Conservation (phyloP, 2,797 vertebrate species). For the Graptemys geographica region DNA sequence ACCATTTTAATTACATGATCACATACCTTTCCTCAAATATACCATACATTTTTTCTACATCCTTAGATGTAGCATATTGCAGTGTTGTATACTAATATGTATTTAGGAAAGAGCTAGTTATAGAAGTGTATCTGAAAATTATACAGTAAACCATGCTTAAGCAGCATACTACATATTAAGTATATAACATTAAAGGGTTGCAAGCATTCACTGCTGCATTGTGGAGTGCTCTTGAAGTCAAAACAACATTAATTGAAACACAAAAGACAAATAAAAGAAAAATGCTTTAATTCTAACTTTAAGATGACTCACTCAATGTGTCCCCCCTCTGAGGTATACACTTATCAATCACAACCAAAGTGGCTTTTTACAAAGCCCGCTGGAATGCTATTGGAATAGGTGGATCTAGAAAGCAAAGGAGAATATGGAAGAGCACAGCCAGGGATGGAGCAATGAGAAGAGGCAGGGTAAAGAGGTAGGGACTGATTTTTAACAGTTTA, state of each 20-base stretch:
- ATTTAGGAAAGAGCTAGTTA: not conserved
- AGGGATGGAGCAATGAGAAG: not conserved
- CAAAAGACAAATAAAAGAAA: not conserved
- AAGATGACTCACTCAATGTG: not conserved
- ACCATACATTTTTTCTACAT: not conserved
- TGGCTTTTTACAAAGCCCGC: not conserved
- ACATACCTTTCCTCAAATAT: too few relatives aligned
- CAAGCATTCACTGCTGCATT: too few relatives aligned
- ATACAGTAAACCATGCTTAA: not conserved
- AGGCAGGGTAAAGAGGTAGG: not conserved
- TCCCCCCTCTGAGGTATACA: not conserved
- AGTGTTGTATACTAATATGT: not conserved
- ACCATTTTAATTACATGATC: too few relatives aligned
- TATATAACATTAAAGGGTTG: not conserved
- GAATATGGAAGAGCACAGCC: not conserved
- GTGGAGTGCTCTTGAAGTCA: too few relatives aligned
- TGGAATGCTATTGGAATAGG: not conserved
- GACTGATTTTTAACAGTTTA: not conserved
- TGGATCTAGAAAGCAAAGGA: not conserved
- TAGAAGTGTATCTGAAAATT: not conserved
- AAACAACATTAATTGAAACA: not conserved
- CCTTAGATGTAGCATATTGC: not conserved
- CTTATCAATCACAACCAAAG: not conserved
- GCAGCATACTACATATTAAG: not conserved
- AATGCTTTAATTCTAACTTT: not conserved